Evolutionary conservation across 2,797 vertebrate genomes (phyloP).

Genomic region (Syndactyla subalaris): DNA sequence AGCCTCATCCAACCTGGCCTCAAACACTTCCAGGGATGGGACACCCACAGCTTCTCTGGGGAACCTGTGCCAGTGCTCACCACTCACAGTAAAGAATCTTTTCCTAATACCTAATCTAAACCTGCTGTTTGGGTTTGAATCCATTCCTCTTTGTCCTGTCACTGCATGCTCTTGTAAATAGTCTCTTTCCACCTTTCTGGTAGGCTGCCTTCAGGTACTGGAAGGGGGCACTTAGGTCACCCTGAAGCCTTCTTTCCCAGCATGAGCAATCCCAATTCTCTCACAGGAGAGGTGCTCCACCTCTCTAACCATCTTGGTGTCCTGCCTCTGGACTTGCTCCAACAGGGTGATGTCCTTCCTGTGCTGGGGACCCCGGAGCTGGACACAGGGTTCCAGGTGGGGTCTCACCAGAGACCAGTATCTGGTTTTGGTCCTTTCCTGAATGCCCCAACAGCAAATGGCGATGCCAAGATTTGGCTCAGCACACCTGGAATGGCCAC

Average conservation of each 20-base stretch:
- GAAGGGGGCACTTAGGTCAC: background rate
- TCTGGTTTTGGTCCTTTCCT: background rate
- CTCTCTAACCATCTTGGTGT: background rate
- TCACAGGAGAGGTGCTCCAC: background rate
- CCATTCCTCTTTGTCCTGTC: background rate
- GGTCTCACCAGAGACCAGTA: background rate
- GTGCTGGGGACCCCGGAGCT: background rate
- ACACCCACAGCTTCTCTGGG: background rate
- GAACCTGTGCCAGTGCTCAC: background rate
- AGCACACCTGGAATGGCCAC: accelerated
- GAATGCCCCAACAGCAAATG: accelerated
- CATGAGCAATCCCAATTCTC: background rate
- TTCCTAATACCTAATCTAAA: background rate
- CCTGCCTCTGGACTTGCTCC: background rate
- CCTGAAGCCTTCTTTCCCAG: background rate
- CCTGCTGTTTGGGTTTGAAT: background rate
- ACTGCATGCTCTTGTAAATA: background rate
- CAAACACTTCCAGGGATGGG: background rate
- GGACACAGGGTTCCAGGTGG: background rate
- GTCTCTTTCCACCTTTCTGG: background rate
- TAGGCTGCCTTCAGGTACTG: background rate
- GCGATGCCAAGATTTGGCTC: accelerated
- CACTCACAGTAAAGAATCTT: background rate
- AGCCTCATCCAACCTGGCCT: background rate
- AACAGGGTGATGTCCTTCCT: accelerated